Conservation (phyloP, 2,113 vertebrate species). For the Rhinoderma darwinii region DNA sequence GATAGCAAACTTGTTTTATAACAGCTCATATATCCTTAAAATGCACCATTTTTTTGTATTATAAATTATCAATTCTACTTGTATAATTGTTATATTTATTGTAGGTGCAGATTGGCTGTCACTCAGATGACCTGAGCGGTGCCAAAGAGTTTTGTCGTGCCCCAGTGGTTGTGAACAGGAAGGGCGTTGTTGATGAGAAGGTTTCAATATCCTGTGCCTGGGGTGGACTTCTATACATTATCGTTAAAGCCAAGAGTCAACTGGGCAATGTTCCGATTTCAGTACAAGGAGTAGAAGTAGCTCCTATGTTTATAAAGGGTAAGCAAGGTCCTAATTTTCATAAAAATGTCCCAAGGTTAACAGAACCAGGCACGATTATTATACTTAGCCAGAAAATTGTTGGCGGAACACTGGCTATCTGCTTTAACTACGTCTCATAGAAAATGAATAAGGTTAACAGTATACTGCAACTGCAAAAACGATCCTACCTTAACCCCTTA, state of each 20-base stretch:
- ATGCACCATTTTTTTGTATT: background rate
- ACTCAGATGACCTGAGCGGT: slow-evolving; percentile 70
- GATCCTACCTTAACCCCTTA: no score
- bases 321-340: background rate
- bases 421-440: no score
- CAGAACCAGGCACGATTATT: background rate
- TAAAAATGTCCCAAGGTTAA: background rate
- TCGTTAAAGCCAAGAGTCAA: slow-evolving; percentile 68
- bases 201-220: slow-evolving; percentile 72
- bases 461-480: no score
- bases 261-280: slow-evolving; percentile 61
- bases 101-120: slow-evolving; percentile 76
- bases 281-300: slow-evolving; percentile 69
- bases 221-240: slow-evolving; percentile 74
- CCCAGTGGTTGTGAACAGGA: slow-evolving; percentile 65
- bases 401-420: no score
- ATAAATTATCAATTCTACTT: background rate
- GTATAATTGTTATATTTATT: background rate
- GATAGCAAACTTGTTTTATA: background rate
- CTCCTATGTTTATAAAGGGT: slow-evolving; percentile 77
- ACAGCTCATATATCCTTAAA: background rate
- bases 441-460: no score
- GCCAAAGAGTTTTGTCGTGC: slow-evolving; percentile 64
- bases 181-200: slow-evolving; percentile 65
- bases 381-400: no score